Percentiles rank a stretch among this genome's conserved stretches.
Conservation (phyloP, 1,140 invertebrate genomes). For the Drosophila baimaii region DNA sequence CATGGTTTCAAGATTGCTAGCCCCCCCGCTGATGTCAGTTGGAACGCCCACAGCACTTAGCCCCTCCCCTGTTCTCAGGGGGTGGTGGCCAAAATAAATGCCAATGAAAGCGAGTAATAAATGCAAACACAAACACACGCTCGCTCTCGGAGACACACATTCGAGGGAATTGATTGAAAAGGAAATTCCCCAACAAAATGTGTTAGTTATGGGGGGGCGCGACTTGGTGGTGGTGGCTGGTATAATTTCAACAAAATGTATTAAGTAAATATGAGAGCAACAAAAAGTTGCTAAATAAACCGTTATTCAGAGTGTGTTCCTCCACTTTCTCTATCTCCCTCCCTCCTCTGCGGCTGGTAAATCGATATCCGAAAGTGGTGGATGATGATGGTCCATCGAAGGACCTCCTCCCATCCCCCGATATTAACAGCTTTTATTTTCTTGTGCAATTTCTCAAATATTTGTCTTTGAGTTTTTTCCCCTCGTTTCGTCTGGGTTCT, state of each 20-base stretch:
- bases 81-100: conserved; percentile 68
- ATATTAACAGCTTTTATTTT: conserved; percentile 72
- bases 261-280: conserved; percentile 77
- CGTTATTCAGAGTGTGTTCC: conserved; percentile 55
- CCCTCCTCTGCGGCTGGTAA: conserved; percentile 48
- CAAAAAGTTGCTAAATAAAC: conserved; percentile 74
- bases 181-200: conserved; percentile 69
- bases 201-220: conserved; percentile 68
- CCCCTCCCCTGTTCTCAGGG: conserved; percentile 11
- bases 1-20: conserved; percentile 21
- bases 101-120: conserved; percentile 79
- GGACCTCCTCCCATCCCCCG: conserved; percentile 9
- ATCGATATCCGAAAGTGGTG: conserved; percentile 59
- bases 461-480: conserved; percentile 61
- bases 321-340: too few relatives aligned
- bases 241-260: conserved; percentile 78
- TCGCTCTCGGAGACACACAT: conserved; percentile 21
- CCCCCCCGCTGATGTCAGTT: conserved; percentile 4
- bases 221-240: conserved; percentile 45
- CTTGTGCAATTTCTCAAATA: conserved; percentile 78
- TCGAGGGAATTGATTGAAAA: conserved; percentile 55
- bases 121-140: conserved; percentile 60
- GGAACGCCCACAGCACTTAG: conserved; percentile 58
- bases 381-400: conserved; percentile 43
- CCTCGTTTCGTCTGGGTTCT: not conserved